These are phyloP conservation scores for Bellardia pandia DNA, from an alignment of 2,888 invertebrate genomes.

Conservation along the genomic window DNA sequence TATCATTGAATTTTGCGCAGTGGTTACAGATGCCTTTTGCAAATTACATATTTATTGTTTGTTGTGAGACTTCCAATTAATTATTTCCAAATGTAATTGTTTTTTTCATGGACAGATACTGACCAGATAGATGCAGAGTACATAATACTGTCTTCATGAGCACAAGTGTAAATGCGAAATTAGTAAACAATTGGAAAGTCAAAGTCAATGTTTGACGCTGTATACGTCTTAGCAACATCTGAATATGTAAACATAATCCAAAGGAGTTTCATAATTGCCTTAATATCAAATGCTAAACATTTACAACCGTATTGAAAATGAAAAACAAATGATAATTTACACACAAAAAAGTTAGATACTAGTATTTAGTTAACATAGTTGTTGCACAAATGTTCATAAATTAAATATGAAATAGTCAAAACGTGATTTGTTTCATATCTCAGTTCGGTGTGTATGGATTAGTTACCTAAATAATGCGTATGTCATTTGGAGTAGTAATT, in stretches of 20 bases:
- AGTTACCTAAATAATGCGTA: neutral
- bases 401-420: no score
- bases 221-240: neutral
- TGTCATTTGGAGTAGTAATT: conserved; percentile 15
- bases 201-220: neutral
- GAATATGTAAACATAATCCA: neutral
- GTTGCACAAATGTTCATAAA: no score
- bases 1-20: neutral
- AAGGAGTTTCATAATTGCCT: conserved; percentile 1
- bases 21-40: neutral
- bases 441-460: neutral
- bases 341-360: no score
- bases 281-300: neutral
- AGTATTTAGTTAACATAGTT: no score
- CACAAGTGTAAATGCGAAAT: neutral
- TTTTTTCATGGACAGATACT: neutral
- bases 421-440: neutral
- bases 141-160: neutral
- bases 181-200: neutral
- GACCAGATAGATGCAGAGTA: neutral
- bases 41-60: neutral
- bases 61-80: neutral
- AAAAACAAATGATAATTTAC: no score
- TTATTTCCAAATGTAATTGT: neutral
- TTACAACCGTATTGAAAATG: no score